Evolutionary conservation across 2,797 vertebrate genomes (phyloP).

Genomic region (Tangara arthus): DNA sequence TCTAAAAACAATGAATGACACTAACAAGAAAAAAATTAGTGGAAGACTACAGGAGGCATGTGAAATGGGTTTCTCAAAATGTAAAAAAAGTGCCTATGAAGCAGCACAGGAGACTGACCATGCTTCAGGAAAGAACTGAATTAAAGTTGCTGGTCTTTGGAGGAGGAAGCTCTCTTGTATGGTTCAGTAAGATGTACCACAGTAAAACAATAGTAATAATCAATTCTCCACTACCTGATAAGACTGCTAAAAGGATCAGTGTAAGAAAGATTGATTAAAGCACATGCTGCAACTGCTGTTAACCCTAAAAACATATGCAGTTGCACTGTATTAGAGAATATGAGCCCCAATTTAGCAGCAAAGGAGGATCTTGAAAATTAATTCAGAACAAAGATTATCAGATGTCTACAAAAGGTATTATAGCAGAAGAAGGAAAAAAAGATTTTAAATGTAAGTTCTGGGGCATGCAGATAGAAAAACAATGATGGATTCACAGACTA

Average conservation of each 20-base stretch:
- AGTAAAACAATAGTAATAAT: neutral
- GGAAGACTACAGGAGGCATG: neutral
- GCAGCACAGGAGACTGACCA: fast-evolving
- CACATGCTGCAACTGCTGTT: neutral
- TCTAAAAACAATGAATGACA: neutral
- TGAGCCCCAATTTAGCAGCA: neutral
- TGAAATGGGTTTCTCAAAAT: neutral
- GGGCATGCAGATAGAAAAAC: neutral
- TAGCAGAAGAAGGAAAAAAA: neutral
- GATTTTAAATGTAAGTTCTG: neutral
- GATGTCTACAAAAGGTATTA: neutral
- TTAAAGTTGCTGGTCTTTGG: neutral
- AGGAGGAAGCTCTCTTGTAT: neutral
- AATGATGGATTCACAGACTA: neutral
- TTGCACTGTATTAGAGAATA: neutral
- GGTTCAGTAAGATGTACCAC: neutral
- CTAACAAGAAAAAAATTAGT: neutral
- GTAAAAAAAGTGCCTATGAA: neutral
- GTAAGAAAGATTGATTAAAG: neutral
- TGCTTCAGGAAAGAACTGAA: neutral
- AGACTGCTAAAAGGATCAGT: neutral
- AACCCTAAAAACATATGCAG: neutral
- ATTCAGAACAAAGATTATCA: neutral
- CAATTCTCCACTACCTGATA: neutral
- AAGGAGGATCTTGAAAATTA: neutral